Evolutionary conservation across 2,797 vertebrate genomes (phyloP), one percentile per base, ranked within the genome.

Genomic region (Danionella dracula): DNA sequence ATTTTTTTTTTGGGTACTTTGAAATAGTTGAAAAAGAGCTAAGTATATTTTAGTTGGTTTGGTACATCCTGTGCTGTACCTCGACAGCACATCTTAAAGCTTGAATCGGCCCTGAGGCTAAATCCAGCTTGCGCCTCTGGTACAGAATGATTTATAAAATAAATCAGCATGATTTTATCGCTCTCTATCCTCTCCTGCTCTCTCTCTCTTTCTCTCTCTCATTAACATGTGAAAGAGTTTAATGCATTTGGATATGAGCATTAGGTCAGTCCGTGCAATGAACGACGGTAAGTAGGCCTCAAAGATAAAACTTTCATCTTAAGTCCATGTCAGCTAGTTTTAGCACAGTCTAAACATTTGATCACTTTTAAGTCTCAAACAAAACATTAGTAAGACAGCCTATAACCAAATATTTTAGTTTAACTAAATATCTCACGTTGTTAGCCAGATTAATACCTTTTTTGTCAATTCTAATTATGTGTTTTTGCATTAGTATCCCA

Each of bases 171-270:
- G 21, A 45, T 17, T 51, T 17, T 35, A 8, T 16, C 38, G 11
- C 11, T n/a, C 35, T 41, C 38, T 15, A 8, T 42, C 40, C 16
- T 13, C 8, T 15, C 8, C 38, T 13, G 23, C n/a, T 41, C 41
- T 42, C 16, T 42, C 16, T 42, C 41, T 10, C 41, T 19, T 8
- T 17, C 49, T 35, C 40, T 54, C 5, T 20, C 31, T 55, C 0
- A 7, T 66, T 48, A 57, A 66, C 40, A 57, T 66, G 41, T 38
- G 56, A 48, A 17, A n/a, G 32, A 38, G 42, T 34, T 60, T 13
- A 58, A 32, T 31, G 40, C 44, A 41, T 60, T 21, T 60, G 5
- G n/a, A 46, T 12, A 56, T 38, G 4, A 66, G 15, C 50, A 37
- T 56, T 16, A 19, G 5, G 7, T 56, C 37, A 66, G 48, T 48